Base-by-base conservation (phyloP, 2,797 vertebrate species). In the Artibeus jamaicensis region DNA sequence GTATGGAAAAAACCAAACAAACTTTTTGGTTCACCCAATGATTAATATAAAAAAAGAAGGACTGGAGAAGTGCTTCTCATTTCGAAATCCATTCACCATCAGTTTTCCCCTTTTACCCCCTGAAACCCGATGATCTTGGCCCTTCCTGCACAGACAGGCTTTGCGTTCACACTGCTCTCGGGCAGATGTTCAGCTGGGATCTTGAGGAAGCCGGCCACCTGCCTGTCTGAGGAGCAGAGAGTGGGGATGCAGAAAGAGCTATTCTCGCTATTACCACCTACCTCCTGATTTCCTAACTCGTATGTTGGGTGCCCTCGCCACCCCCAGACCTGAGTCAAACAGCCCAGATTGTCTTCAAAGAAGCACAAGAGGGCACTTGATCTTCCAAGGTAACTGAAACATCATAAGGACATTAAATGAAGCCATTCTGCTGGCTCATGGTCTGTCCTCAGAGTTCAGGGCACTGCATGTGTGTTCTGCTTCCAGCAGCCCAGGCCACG, bases 391-490 rank as follows among this genome's bases (percentile, higher is more conserved):
- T 94, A 97, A 70, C 94, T 76, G 94, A 98, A 97, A 97, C 97
- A 93, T 88, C 96, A 77, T 76, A 21, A 94, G 96, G 96, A 96
- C 97, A 95, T 96, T 94, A 96, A 94, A 97, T 95, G 95, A 83
- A 89, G 93, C 97, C 97, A 95, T 97, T 98, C 77, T 9, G 89
- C 94, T 97, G 97, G 98, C 97, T 98, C 97, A 96, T 98, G 96
- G 87, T n/a, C 96, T 96, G 97, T 97, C 89, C 70, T 88, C 67
- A 50, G 93, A 97, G 96, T 96, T 97, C 97, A 98, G 98, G 98
- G 97, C 96, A 93, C 94, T 95, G 95, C 91, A 68, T 88, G 50
- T 77, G 65, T 97, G 86, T 44, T 97, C 97, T 96, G 97, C 96
- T 98, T 96, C 91, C 94, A 89, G 91, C 88, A 95, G 97, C 94